Evolutionary conservation across 2,113 vertebrate species (phyloP).

Genomic region (Mus pahari): DNA sequence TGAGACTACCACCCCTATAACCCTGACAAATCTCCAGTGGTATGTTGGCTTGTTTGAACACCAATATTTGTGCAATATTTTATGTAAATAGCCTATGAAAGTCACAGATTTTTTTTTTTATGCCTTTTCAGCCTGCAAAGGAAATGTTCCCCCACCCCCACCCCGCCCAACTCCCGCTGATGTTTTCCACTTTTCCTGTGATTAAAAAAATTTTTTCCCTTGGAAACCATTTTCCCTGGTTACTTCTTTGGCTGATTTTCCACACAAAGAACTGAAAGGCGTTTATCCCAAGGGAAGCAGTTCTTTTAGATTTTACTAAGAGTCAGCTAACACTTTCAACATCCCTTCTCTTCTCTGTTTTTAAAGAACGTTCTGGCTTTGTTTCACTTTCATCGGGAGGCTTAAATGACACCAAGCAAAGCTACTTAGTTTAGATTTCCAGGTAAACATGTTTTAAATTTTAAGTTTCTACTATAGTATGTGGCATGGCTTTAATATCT

Average conservation of each 20-base stretch:
- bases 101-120: conserved; percentile 80
- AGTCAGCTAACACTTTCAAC: conserved; percentile 85
- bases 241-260: conserved; percentile 82
- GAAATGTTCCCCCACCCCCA: conserved; percentile 65
- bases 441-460: conserved; percentile 89
- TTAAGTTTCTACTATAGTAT: conserved; percentile 86
- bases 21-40: conserved; percentile 60
- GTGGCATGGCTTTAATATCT: conserved; percentile 82
- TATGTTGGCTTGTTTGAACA: neutral
- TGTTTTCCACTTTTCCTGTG: conserved; percentile 81
- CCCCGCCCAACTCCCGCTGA: conserved; percentile 74
- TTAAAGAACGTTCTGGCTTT: conserved; percentile 86
- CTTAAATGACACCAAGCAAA: conserved; percentile 88
- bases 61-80: conserved; percentile 30
- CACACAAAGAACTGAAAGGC: conserved; percentile 82
- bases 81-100: conserved; percentile 68
- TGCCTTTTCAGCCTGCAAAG: conserved; percentile 91
- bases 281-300: conserved; percentile 84
- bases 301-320: conserved; percentile 84
- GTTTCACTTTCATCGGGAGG: conserved; percentile 88
- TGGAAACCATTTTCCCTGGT: conserved; percentile 79
- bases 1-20: neutral
- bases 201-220: conserved; percentile 77
- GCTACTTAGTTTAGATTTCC: conserved; percentile 89
- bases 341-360: conserved; percentile 85